phyloP scores from a whole-genome alignment of 2,797 vertebrate species.

The Triplophysa yarkandensis region DNA sequence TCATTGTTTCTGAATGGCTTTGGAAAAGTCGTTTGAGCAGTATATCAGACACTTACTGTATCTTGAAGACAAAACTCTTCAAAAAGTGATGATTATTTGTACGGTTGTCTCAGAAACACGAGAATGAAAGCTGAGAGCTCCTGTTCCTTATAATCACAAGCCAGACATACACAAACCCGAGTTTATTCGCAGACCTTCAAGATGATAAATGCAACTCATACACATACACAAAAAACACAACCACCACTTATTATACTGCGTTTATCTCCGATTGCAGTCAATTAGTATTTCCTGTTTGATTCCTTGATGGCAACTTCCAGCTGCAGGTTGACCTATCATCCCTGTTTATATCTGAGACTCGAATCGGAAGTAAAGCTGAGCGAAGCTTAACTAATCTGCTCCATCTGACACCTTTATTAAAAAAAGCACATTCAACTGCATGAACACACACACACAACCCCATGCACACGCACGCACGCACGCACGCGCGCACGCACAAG shows the following conservation, averaged over 20 bases:
- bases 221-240: neutral
- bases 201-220: slow-evolving; percentile 8
- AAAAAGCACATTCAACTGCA: slow-evolving; percentile 26
- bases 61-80: slow-evolving; percentile 62
- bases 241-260: neutral
- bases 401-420: slow-evolving; percentile 72
- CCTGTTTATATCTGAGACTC: slow-evolving; percentile 6
- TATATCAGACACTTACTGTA: slow-evolving; percentile 77
- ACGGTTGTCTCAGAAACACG: slow-evolving; percentile 60
- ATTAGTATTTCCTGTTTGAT: neutral
- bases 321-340: slow-evolving; percentile 10
- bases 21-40: slow-evolving; percentile 72
- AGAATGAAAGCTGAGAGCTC: slow-evolving; percentile 64
- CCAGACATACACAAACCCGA: neutral
- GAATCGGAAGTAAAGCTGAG: slow-evolving; percentile 65
- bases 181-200: slow-evolving; percentile 22
- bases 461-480: too few relatives aligned
- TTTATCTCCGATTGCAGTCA: neutral
- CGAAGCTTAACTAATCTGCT: slow-evolving; percentile 74
- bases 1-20: slow-evolving; percentile 65
- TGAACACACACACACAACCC: slow-evolving; percentile 34
- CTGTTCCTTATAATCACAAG: slow-evolving; percentile 62
- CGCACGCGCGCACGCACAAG: too few relatives aligned
- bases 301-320: slow-evolving; percentile 1
- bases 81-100: slow-evolving; percentile 24